phyloP scores from a whole-genome alignment of 2,113 vertebrate genomes.

The Acanthisitta chloris region DNA sequence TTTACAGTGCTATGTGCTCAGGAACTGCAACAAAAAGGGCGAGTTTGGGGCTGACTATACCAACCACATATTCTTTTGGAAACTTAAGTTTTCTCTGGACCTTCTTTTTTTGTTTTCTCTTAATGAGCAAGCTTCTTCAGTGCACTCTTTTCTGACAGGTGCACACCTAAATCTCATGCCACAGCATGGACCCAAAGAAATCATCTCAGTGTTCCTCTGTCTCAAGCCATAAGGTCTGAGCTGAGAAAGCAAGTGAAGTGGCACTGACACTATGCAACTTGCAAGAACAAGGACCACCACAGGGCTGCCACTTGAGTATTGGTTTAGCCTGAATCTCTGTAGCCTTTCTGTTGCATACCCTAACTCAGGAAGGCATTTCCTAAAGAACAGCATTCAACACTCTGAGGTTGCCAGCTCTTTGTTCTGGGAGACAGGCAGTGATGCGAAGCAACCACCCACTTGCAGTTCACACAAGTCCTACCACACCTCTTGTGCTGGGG shows the following conservation, averaged over 20 bases:
- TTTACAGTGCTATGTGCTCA: background rate
- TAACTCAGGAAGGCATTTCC: background rate
- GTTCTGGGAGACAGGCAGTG: background rate
- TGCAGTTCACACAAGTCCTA: background rate
- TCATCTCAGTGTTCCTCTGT: background rate
- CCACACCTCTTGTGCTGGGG: background rate
- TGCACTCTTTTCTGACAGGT: background rate
- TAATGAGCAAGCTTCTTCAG: background rate
- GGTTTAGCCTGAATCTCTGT: background rate
- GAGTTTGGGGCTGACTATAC: background rate
- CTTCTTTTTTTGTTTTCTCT: background rate
- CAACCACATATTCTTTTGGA: background rate
- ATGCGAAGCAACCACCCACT: background rate
- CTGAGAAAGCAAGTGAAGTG: background rate
- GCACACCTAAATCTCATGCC: background rate
- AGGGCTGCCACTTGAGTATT: background rate
- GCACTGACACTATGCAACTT: background rate
- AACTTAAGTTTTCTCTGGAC: background rate
- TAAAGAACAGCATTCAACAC: background rate
- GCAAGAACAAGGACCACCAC: background rate
- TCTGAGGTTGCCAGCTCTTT: background rate
- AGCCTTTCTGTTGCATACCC: background rate
- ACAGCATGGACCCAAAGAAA: background rate
- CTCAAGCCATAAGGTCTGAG: background rate
- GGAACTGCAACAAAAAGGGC: background rate